These are phyloP conservation scores for Aegypius monachus DNA, from an alignment of 2,113 vertebrate species.

Conservation along the genomic window DNA sequence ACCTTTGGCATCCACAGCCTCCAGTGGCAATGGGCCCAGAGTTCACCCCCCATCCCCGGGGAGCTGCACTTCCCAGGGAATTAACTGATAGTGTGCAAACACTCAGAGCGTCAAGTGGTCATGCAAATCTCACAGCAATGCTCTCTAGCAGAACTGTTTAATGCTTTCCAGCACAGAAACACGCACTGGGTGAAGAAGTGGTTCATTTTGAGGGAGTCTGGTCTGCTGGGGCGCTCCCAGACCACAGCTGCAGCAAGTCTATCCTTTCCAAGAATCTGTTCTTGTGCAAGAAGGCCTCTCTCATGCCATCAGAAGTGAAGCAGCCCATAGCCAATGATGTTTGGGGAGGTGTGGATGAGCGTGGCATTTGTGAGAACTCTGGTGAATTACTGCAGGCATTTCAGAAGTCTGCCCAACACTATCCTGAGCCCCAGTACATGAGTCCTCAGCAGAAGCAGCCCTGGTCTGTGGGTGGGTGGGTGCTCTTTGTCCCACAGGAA, in stretches of 20 bases:
- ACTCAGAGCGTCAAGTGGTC: background rate
- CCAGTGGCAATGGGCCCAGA: background rate
- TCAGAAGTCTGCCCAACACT: background rate
- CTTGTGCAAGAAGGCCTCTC: background rate
- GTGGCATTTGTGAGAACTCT: background rate
- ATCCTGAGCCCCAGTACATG: background rate
- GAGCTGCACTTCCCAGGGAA: background rate
- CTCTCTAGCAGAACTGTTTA: background rate
- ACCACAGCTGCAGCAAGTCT: no score
- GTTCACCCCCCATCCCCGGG: accelerated
- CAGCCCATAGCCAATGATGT: background rate
- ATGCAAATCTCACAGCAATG: background rate
- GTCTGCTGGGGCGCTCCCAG: background rate
- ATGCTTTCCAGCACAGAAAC: background rate
- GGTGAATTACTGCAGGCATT: background rate
- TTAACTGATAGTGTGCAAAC: background rate
- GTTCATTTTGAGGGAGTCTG: background rate
- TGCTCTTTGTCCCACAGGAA: background rate
- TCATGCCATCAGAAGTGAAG: background rate
- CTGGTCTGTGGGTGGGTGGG: background rate
- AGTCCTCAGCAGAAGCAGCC: background rate
- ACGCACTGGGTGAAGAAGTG: accelerated
- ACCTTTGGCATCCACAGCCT: background rate
- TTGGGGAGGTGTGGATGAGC: background rate
- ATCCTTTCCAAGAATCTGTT: background rate